phyloP scores from a whole-genome alignment of 1,140 invertebrate species.

The Riptortus pedestris region DNA sequence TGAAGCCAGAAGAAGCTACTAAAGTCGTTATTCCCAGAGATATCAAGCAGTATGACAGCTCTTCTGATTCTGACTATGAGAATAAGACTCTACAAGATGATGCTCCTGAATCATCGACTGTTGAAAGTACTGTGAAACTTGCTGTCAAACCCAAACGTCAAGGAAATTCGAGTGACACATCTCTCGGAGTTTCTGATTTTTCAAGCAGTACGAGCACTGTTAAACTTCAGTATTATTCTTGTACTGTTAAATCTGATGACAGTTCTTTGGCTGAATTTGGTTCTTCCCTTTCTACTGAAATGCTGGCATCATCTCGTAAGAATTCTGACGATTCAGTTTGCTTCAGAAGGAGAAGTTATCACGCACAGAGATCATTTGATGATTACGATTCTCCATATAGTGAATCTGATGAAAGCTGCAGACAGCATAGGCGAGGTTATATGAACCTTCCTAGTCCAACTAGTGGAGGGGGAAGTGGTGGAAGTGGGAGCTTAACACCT shows the following conservation, averaged over 20 bases:
- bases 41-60: slow-evolving; percentile 30
- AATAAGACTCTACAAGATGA: slow-evolving; percentile 44
- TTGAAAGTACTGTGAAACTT: slow-evolving; percentile 59
- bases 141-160: slow-evolving; percentile 46
- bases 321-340: slow-evolving; percentile 31
- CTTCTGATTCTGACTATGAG: slow-evolving; percentile 32
- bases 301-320: slow-evolving; percentile 30
- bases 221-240: slow-evolving; percentile 30
- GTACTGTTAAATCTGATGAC: slow-evolving; percentile 31
- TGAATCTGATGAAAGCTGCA: slow-evolving; percentile 33
- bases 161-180: slow-evolving; percentile 47
- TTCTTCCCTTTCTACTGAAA: slow-evolving; percentile 32
- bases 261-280: slow-evolving; percentile 33
- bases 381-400: slow-evolving; percentile 35
- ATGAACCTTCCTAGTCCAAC: slow-evolving; percentile 22
- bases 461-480: slow-evolving; percentile 8
- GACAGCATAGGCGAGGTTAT: slow-evolving; percentile 6
- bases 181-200: slow-evolving; percentile 72
- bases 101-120: slow-evolving; percentile 31
- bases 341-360: slow-evolving; percentile 20
- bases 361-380: slow-evolving; percentile 32
- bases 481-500: neutral
- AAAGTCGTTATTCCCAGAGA: slow-evolving; percentile 51
- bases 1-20: slow-evolving; percentile 56
- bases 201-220: slow-evolving; percentile 45